phyloP scores from a whole-genome alignment of 2,797 vertebrate species.

The Halcyon smyrnensis region DNA sequence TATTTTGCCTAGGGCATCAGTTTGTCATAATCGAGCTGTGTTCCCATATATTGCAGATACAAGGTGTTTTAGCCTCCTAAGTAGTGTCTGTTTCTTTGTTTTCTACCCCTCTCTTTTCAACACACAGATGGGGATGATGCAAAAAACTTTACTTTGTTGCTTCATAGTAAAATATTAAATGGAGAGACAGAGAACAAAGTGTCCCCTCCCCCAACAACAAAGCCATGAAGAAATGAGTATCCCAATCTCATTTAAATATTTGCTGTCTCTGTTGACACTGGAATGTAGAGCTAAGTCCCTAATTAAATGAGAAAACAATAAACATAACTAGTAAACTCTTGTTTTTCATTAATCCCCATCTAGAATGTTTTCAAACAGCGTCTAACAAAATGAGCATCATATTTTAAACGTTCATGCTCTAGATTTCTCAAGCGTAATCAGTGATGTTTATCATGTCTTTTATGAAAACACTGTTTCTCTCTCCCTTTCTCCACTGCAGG shows the following conservation, averaged over 20 bases:
- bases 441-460: not conserved
- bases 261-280: conserved; percentile 6
- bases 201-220: not conserved
- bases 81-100: not conserved
- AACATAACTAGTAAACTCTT: conserved; percentile 11
- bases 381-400: not conserved
- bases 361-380: not conserved
- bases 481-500: not conserved
- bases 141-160: not conserved
- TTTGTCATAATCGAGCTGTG: not conserved
- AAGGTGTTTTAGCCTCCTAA: not conserved
- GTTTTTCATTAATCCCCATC: conserved; percentile 14
- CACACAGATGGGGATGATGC: not conserved
- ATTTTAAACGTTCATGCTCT: not conserved
- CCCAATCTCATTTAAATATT: conserved; percentile 15
- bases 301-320: conserved; percentile 52
- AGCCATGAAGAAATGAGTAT: conserved; percentile 9
- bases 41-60: not conserved
- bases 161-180: not conserved
- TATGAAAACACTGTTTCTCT: not conserved
- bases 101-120: not conserved
- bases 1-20: not conserved
- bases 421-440: not conserved
- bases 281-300: not conserved
- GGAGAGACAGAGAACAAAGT: not conserved